Base-by-base conservation (phyloP, 2,113 vertebrate species). In the Aix galericulata region DNA sequence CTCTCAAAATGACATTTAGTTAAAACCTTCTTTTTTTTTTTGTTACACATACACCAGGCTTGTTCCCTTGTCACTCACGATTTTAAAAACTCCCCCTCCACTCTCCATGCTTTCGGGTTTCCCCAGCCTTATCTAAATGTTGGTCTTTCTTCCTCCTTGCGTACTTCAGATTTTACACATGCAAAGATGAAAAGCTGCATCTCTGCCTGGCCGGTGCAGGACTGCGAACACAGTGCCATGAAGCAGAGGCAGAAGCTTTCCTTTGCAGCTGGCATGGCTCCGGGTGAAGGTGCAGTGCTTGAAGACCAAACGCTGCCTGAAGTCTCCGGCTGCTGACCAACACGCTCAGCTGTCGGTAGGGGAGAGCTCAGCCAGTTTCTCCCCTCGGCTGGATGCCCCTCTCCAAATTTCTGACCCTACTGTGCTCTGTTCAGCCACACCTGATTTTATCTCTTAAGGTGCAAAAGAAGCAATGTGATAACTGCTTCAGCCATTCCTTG, bases 261-360 rank as follows among this genome's bases (percentile, higher is more conserved):
- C 11, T 68, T 42, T n/a, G 2, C 32, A 63, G 38, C 21, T 2
- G 0, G 27, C 23, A 17, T 34, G 42, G 38, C 53, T n/a, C 38
- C 7, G 27, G 31, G 40, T 34, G 29, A 52, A 25, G 5, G 26
- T 15, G 50, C 2, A 22, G 32, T 5, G 46, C 3, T 16, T 29
- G 6, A 46, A 56, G 22, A 22, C 82, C 18, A 25, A 6, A 2
- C 3, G 55, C 59, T 16, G 0, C 18, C 72, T 23, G 4, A 3
- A 36, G 64, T 5, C 14, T 34, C 23, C 9, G 55, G 64, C 50
- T 31, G 32, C 76, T 55, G 48, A 17, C 63, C 34, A 69, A 36
- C 27, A 15, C 6, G 15, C 2, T 15, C 50, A 22, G 62, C 0
- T 1, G 22, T 3, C 4, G 32, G 18, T n/a, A 27, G 44, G 29